These are phyloP conservation scores for Bombyx mori DNA, from an alignment of 1,140 invertebrate species.

Conservation along the genomic window DNA sequence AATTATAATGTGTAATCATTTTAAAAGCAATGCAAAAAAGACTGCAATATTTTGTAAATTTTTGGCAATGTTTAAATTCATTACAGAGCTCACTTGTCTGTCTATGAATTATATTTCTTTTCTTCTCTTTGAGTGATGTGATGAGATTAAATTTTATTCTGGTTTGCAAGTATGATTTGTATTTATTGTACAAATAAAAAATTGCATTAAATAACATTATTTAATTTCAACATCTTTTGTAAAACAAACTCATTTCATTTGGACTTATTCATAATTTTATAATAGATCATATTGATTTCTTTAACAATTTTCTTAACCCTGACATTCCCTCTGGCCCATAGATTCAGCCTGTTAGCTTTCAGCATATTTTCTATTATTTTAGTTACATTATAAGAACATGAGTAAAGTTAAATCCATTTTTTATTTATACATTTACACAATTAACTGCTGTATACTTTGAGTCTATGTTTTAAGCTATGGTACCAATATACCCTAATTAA, in stretches of 20 bases:
- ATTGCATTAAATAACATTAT: not conserved
- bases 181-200: conserved; percentile 71
- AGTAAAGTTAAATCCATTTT: too few relatives aligned
- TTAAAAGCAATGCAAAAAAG: conserved; percentile 19
- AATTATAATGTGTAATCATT: conserved; percentile 26
- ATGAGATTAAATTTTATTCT: conserved; percentile 65
- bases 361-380: too few relatives aligned
- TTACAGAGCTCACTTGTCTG: not conserved
- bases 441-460: too few relatives aligned
- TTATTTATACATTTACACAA: too few relatives aligned
- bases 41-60: conserved; percentile 37
- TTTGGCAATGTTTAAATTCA: not conserved
- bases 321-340: too few relatives aligned
- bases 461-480: too few relatives aligned
- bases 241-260: not conserved
- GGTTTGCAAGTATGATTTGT: conserved; percentile 67
- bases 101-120: conserved; percentile 10
- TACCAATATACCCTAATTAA: too few relatives aligned
- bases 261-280: too few relatives aligned
- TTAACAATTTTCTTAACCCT: not conserved
- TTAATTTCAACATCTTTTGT: not conserved
- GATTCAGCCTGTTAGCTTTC: too few relatives aligned
- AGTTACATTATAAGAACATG: too few relatives aligned
- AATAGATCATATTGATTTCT: not conserved
- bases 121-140: conserved; percentile 40